Conservation (phyloP, 1,140 invertebrate genomes). For the Augochlora pura region DNA sequence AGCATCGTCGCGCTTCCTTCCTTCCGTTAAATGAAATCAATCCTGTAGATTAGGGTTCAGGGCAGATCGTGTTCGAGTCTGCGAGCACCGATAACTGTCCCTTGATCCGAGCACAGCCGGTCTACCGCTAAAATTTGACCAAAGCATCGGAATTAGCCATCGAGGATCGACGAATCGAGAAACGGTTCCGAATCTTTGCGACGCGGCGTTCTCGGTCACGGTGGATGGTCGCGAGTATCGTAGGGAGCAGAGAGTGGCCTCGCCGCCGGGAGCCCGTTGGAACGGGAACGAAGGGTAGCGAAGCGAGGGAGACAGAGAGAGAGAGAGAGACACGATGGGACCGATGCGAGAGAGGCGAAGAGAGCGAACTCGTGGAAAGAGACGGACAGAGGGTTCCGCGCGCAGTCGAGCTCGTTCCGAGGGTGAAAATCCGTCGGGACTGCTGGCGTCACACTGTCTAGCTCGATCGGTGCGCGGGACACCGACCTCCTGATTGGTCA, state of each 20-base stretch:
- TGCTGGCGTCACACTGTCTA: constrained; percentile 60
- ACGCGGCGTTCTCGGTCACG: neutral
- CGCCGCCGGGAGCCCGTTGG: neutral
- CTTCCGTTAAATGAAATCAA: too few relatives aligned
- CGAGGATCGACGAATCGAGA: neutral
- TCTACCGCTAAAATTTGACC: too few relatives aligned
- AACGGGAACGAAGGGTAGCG: neutral
- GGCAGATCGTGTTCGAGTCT: too few relatives aligned
- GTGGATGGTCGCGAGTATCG: neutral
- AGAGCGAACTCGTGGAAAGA: neutral
- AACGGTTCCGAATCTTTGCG: neutral
- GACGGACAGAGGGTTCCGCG: constrained; percentile 38
- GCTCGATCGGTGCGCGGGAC: constrained; percentile 58
- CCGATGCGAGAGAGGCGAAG: neutral
- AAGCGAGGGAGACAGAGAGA: neutral
- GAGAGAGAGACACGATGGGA: neutral
- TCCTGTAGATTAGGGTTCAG: too few relatives aligned
- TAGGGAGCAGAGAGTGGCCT: neutral
- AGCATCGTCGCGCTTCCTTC: too few relatives aligned
- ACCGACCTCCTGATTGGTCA: constrained; percentile 65
- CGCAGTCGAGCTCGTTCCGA: constrained; percentile 58
- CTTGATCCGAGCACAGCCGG: too few relatives aligned
- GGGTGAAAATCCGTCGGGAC: constrained; percentile 71
- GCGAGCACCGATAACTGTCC: too few relatives aligned
- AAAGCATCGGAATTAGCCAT: too few relatives aligned